Evolutionary conservation across 2,113 vertebrate genomes (phyloP).

Genomic region (Toxotes chatareus): DNA sequence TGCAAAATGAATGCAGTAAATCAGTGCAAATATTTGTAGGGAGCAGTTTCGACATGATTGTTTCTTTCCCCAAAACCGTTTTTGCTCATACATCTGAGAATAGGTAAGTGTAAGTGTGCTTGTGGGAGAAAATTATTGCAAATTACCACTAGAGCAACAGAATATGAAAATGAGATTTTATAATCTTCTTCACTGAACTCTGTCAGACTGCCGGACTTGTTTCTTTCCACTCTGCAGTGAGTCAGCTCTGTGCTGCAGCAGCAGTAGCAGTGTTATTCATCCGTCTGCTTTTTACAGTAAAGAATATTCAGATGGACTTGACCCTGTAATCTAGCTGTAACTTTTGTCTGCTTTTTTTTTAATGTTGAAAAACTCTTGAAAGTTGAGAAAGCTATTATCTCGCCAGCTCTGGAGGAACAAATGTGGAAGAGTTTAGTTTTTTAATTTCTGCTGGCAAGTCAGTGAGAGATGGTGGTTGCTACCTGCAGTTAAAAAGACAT

Average conservation of each 20-base stretch:
- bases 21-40: conserved; percentile 18
- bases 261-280: conserved; percentile 54
- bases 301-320: conserved; percentile 44
- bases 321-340: conserved; percentile 21
- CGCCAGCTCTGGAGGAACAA: not conserved
- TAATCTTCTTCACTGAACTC: conserved; percentile 41
- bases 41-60: not conserved
- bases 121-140: conserved; percentile 43
- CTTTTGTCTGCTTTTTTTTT: conserved; percentile 16
- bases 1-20: conserved; percentile 51
- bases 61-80: conserved; percentile 1
- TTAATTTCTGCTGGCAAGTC: conserved; percentile 4
- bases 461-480: not conserved
- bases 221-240: conserved; percentile 65
- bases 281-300: conserved; percentile 39
- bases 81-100: conserved; percentile 26
- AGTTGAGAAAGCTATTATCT: conserved; percentile 13
- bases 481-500: not conserved
- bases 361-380: conserved; percentile 26
- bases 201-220: conserved; percentile 23
- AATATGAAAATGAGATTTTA: conserved; percentile 46
- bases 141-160: conserved; percentile 31
- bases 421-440: not conserved
- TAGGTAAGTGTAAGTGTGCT: conserved; percentile 15
- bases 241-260: conserved; percentile 65